Evolutionary conservation across 35 echinoderm and acorn worm species (phyloP).

Genomic region (Apostichopus parvimensis): DNA sequence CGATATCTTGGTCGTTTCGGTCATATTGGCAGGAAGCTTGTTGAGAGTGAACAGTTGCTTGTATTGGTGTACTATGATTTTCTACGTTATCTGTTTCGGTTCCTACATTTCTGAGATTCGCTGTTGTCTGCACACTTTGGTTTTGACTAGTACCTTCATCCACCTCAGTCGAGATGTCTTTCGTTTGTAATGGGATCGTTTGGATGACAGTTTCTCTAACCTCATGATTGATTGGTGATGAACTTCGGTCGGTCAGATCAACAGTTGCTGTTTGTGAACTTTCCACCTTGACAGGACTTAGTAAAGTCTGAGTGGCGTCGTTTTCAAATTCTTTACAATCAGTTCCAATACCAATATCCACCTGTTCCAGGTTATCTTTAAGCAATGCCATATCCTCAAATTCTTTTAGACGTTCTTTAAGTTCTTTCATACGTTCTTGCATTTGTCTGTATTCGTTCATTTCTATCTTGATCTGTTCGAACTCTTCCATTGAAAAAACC

Average conservation of each 20-base stretch:
- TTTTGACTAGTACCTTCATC: constrained; percentile 1
- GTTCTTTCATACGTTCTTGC: constrained; percentile 21
- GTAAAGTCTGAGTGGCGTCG: constrained; percentile 1
- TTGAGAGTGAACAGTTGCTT: constrained; percentile 38
- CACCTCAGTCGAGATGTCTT: constrained; percentile 9
- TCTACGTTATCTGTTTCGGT: constrained; percentile 4
- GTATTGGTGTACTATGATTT: not conserved
- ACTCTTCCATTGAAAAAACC: constrained; percentile 40
- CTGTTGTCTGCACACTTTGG: constrained; percentile 21
- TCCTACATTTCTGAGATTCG: not conserved
- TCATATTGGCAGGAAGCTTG: not conserved
- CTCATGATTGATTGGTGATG: not conserved
- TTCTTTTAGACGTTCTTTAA: constrained; percentile 43
- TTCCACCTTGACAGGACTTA: not conserved
- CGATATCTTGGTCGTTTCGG: not conserved
- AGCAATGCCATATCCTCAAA: constrained; percentile 32
- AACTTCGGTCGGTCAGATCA: constrained; percentile 15
- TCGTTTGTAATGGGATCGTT: not conserved
- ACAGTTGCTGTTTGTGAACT: constrained; percentile 4
- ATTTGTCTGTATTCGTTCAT: constrained; percentile 45
- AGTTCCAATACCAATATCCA: constrained; percentile 24
- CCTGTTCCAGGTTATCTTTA: not conserved
- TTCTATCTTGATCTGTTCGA: constrained; percentile 35
- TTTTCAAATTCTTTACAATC: not conserved
- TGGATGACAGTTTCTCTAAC: not conserved